Percentiles rank a stretch among this genome's conserved stretches.
phyloP scores from a whole-genome alignment of 2,113 vertebrate genomes.

The Felis chaus region DNA sequence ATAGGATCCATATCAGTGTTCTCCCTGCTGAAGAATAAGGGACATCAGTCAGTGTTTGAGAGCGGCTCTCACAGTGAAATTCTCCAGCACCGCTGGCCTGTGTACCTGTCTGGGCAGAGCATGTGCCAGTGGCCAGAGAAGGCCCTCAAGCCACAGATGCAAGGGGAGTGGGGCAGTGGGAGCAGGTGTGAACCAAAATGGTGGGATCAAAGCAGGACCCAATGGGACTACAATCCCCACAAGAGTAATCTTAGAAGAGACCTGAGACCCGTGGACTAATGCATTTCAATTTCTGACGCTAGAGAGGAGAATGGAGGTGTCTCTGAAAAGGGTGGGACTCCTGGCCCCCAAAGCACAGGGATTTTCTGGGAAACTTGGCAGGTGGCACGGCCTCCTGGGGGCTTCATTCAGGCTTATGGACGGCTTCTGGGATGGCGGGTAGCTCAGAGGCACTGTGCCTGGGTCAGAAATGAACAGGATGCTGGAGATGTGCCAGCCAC shows the following conservation, averaged over 20 bases:
- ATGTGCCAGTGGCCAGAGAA: accelerated
- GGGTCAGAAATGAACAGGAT: not conserved
- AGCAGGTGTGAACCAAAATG: not conserved
- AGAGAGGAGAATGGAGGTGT: not conserved
- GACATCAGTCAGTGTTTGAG: not conserved
- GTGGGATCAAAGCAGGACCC: not conserved
- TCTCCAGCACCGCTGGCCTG: not conserved
- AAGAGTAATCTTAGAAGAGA: not conserved
- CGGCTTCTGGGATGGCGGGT: not conserved
- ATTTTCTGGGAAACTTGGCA: not conserved
- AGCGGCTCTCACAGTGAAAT: not conserved
- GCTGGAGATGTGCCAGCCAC: not conserved
- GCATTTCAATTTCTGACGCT: not conserved
- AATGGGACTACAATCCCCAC: too few relatives aligned
- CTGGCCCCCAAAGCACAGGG: not conserved
- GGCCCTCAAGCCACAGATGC: not conserved
- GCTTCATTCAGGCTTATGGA: not conserved
- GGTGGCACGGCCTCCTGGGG: not conserved
- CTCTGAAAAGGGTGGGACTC: too few relatives aligned
- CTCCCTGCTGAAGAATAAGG: not conserved
- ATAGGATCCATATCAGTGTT: not conserved
- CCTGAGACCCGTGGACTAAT: not conserved
- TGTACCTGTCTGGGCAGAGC: not conserved
- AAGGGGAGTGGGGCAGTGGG: too few relatives aligned
- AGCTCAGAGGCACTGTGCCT: not conserved